Evolutionary conservation across 2,888 invertebrate species (phyloP), one percentile per base, ranked within the genome.

Genomic region (Neoaliturus tenellus): DNA sequence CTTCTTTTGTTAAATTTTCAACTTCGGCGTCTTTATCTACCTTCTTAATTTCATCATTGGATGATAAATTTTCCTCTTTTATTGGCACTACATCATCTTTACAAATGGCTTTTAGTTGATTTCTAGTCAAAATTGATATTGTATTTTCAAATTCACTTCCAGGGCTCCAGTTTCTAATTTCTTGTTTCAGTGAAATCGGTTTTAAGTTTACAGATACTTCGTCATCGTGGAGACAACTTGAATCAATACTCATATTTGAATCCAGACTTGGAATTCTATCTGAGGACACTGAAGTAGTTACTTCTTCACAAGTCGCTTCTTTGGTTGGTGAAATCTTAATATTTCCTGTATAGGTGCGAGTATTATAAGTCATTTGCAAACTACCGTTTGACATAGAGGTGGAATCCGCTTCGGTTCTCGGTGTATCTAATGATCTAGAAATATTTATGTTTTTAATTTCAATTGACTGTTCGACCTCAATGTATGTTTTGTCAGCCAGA

Each of bases 81-180:
- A 51, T 55, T 0, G 78, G 51, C 17, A 55, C 10, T 4, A 73
- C 17, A 69, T 83, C 83, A 69, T 80, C 80, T 25, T 83, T 83
- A 48, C 78, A 83, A 48, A 83, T 83, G 2, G 83, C 78, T 67
- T 67, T 83, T 8, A 83, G 25, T 23, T 83, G 78, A 67, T 80
- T 78, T 33, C 83, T 83, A 1, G 83, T 83, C 67, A 83, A 80
- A 35, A 83, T 83, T 14, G 78, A 78, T 44, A 83, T 83, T 41
- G 83, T 80, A 44, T 83, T 80, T 80, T 69, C 80, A 31, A 82
- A 35, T 35, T 78, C 55, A 31, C 55, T 78, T 28, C 48, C 78
- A 55, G 44, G 78, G 20, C 28, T 55, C 44, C 31, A 28, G 14
- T 78, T 78, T 10, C 3, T 20, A 6, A 28, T 2, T 1, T 51